phyloP scores from a whole-genome alignment of 2,113 vertebrate species.

The Oryzias celebensis region DNA sequence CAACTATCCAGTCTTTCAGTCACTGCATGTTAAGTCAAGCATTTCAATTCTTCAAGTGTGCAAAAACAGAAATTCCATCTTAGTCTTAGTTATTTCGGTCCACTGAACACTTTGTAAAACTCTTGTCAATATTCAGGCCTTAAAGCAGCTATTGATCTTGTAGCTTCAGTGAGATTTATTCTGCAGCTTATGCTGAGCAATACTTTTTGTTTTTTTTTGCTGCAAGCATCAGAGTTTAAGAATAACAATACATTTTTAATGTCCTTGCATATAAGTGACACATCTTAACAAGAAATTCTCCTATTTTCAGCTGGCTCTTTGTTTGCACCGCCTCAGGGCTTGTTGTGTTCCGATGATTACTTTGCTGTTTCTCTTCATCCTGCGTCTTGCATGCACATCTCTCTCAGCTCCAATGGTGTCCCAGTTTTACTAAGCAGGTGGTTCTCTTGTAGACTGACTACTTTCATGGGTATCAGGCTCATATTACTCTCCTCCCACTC shows the following conservation, averaged over 20 bases:
- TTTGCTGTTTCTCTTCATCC: too few species aligned
- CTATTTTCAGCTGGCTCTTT: too few species aligned
- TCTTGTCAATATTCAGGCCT: constrained; percentile 6
- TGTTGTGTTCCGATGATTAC: too few species aligned
- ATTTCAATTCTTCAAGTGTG: background rate
- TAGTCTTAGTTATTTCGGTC: background rate
- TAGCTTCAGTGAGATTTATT: background rate
- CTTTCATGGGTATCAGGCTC: too few species aligned
- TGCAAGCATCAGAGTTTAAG: constrained; percentile 1
- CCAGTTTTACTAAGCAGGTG: too few species aligned
- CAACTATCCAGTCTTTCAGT: background rate
- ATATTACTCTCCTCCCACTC: too few species aligned
- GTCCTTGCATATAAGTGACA: background rate
- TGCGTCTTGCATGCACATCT: too few species aligned
- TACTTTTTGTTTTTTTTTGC: background rate
- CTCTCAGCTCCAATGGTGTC: too few species aligned
- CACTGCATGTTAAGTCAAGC: background rate
- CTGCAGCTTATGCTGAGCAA: background rate
- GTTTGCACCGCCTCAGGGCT: too few species aligned
- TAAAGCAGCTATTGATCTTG: constrained; percentile 4
- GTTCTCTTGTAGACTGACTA: too few species aligned
- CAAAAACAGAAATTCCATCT: background rate
- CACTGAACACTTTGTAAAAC: background rate
- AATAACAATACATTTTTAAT: background rate
- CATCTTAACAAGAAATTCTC: too few species aligned